Evolutionary conservation across 2,888 invertebrate species (phyloP).

Genomic region (Parapristionchus giblindavisi): DNA sequence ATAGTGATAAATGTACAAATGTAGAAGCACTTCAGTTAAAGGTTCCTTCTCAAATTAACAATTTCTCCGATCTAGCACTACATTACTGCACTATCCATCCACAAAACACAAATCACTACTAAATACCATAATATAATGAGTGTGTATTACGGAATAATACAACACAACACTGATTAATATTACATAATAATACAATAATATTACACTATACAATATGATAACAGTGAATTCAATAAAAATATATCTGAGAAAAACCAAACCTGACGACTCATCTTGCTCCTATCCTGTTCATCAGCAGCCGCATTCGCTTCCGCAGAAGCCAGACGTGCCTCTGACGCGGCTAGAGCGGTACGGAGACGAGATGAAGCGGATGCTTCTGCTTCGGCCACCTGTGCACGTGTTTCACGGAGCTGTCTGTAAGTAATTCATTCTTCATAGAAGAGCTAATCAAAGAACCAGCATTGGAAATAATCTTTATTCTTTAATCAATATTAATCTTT

Average conservation of each 20-base stretch:
- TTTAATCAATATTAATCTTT: too few relatives aligned
- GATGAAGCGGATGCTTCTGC: not conserved
- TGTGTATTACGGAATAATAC: not conserved
- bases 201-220: not conserved
- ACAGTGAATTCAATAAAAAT: not conserved
- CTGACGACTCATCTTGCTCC: conserved; percentile 45
- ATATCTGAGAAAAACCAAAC: not conserved
- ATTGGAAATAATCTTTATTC: too few relatives aligned
- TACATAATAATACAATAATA: not conserved
- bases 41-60: too few relatives aligned
- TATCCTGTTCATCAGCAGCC: conserved; percentile 32
- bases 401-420: conserved; percentile 24
- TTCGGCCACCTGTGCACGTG: conserved; percentile 32
- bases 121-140: too few relatives aligned
- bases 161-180: not conserved
- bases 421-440: not conserved
- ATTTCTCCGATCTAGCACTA: too few relatives aligned
- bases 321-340: conserved; percentile 15
- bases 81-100: too few relatives aligned
- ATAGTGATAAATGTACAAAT: not conserved
- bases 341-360: conserved; percentile 15
- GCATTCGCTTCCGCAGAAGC: conserved; percentile 9
- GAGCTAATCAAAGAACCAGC: not conserved
- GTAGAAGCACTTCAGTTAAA: not conserved
- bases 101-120: too few relatives aligned